These are phyloP conservation scores for Microchrysa polita DNA, from an alignment of 2,888 invertebrate species.

Conservation along the genomic window DNA sequence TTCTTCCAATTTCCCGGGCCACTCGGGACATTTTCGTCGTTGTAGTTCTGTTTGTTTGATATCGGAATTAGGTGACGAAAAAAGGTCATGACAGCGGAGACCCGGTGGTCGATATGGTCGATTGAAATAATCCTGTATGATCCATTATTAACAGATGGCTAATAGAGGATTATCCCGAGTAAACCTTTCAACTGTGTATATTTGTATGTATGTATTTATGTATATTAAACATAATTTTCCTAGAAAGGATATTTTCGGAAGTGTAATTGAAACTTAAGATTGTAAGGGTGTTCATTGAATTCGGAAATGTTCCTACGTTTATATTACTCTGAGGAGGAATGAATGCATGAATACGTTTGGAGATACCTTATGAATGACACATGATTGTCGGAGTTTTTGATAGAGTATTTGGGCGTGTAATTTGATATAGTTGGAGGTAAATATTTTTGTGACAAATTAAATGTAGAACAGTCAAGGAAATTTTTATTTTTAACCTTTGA, in stretches of 20 bases:
- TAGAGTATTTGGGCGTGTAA: too few relatives aligned
- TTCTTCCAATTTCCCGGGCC: constrained; percentile 31
- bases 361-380: constrained; percentile 9
- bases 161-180: constrained; percentile 29
- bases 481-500: too few relatives aligned
- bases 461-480: too few relatives aligned
- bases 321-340: too few relatives aligned
- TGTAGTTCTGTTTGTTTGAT: too few relatives aligned
- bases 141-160: constrained; percentile 39
- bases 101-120: constrained; percentile 17
- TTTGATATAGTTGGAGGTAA: too few relatives aligned
- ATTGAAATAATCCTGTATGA: constrained; percentile 29
- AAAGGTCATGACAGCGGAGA: constrained; percentile 30
- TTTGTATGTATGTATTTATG: too few relatives aligned
- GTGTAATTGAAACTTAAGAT: constrained; percentile 5
- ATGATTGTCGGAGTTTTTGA: background rate
- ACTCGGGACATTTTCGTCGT: background rate
- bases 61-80: constrained; percentile 14
- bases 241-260: background rate
- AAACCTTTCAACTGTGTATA: constrained; percentile 13
- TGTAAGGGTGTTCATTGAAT: background rate
- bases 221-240: background rate
- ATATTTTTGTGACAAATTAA: too few relatives aligned
- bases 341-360: background rate
- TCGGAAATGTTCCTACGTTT: constrained; percentile 5